Evolutionary conservation across 2,113 vertebrate genomes (phyloP), one percentile per base, ranked within the genome.

Genomic region (Phodopus roborovskii): DNA sequence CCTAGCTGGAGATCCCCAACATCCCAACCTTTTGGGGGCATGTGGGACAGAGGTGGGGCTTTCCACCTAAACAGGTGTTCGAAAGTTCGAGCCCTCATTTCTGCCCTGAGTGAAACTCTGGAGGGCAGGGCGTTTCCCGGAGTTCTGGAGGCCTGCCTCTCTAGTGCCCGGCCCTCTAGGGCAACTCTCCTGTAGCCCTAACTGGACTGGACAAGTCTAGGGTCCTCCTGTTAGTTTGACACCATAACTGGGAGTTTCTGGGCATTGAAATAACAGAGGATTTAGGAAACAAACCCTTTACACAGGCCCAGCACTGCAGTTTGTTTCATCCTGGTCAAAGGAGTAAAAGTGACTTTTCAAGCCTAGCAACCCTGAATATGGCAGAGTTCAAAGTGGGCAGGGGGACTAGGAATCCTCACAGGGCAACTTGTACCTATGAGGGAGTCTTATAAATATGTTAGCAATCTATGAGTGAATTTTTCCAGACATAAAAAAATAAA

Each of bases 51-150:
- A 8, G 50, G 50, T 10, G 1, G 50, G 50, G 50, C 53, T 56
- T 56, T 12, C 53, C 53, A 56, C 53, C 53, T 56, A 56, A 56
- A 56, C 53, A 56, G 53, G 11, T 56, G 53, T 56, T 56, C 13
- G 26, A 78, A 70, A 33, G 1, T 17, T 2, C 5, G 4, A 42
- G 1, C 15, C 53, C 62, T 24, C 3, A n/a, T 42, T 33, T 86
- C 86, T 26, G 62, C 42, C 12, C 22, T 30, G 9, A 75, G 58
- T 42, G 50, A 48, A 74, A 79, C 50, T 4, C 15, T 42, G 11
- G 2, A 45, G 15, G 48, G 11, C 12, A 45, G 30, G 26, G 30
- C 1, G 0, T 26, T 28, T 3, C 36, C 28, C 0, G 33, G 33
- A 19, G 1, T 0, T 28, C 60, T 12, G 39, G 56, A 60, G 12